Evolutionary conservation across 2,113 vertebrate species (phyloP), one percentile per base, ranked within the genome.

Genomic region (Rhagologus leucostigma): DNA sequence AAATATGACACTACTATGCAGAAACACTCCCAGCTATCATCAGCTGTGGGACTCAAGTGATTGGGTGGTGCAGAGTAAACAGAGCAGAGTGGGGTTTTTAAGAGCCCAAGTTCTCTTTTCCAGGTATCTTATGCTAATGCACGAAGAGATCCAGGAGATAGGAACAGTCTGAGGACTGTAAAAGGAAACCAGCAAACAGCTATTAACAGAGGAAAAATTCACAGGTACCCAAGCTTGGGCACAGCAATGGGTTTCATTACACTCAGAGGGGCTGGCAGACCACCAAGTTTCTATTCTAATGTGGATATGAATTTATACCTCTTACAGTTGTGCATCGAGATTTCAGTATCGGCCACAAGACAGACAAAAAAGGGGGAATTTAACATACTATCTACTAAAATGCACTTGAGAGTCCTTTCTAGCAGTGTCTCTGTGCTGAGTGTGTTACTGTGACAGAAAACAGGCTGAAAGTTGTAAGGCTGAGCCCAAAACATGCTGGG

Each of bases 141-240:
- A 23, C 68, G 3, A 13, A 16, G 71, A 93, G 95, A 96, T 97
- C 68, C 32, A 60, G 65, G 76, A 90, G 95, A 96, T 96, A 95
- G 49, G 59, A 57, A 46, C 37, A 32, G 79, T 55, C 20, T 46
- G 84, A 87, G 56, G 79, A 37, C 47, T 67, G 95, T 96, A 95
- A 96, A 90, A 92, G 84, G 96, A 96, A 89, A 96, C 95, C 95
- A 64, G 76, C 49, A 82, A 92, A 59, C 60, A 64, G 93, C 65
- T 33, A 81, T 93, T 95, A 96, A 77, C 80, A 86, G 90, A 92
- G 90, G 92, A 59, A 96, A 95, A 96, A 96, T 96, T 92, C 96
- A 94, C 71, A 75, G 68, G 90, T 65, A 80, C 42, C 85, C 67
- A 74, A 57, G 70, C 78, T 5, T 53, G 71, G 87, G 70, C 41